Evolutionary conservation across 2,888 invertebrate species (phyloP), one percentile per base, ranked within the genome.

Genomic region (Acrobasis suavella): DNA sequence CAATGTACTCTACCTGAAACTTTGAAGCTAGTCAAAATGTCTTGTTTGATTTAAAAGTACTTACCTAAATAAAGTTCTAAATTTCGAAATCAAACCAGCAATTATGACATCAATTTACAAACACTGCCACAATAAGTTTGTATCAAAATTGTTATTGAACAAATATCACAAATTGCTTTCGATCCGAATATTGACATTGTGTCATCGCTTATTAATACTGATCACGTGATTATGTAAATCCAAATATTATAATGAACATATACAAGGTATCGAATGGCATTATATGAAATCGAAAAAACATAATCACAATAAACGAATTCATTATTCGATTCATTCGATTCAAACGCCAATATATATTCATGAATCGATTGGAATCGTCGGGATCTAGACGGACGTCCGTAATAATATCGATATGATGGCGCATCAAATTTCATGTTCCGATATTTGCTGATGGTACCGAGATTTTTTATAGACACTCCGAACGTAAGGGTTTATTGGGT

Each of bases 321-420:
- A 75, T 75, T 72, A 72, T 68, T 67, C 68, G 67, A 64, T 66
- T 49, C 66, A 63, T 66, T 69, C 68, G 64, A 42, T 63, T 69
- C 68, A 63, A 68, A 58, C 55, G 65, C 69, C 77, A 75, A 82
- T 85, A 84, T 82, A 78, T 85, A 85, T 86, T 85, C 85, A 85
- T 86, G 84, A 84, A 81, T 82, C 81, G 81, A 79, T 81, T 76
- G 71, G 58, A 67, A 73, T 72, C 73, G 70, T 69, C 70, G 66
- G 70, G 67, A 73, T 70, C 73, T 75, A 73, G 72, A 77, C 73
- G 76, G 76, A 76, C 74, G 72, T 72, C 73, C 69, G 66, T 69
- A 75, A 78, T 84, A 83, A 85, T 83, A 82, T 78, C 78, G 74
- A 79, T 83, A 81, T 82, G 81, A 85, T 84, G 77, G 79, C 82